Conservation (phyloP, 2,113 vertebrate genomes). For the Dolichallabes microphthalmus region DNA sequence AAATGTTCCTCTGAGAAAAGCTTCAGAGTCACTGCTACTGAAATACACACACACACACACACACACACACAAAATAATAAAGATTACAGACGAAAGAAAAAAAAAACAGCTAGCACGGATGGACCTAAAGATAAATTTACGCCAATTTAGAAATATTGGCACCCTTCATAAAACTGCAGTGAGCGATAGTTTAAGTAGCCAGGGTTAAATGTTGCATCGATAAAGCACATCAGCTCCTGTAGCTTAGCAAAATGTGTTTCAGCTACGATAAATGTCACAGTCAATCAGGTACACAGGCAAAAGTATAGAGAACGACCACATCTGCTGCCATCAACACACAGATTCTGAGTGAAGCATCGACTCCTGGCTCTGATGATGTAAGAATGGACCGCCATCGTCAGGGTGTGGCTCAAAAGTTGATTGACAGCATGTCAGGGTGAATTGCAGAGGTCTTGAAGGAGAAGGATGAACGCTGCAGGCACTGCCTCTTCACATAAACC, state of each 20-base stretch:
- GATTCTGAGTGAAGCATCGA: too few relatives aligned
- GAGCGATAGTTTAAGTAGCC: not conserved
- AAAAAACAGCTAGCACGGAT: not conserved
- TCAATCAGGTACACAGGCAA: too few relatives aligned
- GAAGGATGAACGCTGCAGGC: too few relatives aligned
- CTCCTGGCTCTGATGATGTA: too few relatives aligned
- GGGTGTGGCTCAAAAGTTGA: too few relatives aligned
- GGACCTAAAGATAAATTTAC: not conserved
- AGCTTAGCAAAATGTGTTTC: not conserved
- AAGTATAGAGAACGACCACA: too few relatives aligned
- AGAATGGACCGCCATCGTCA: too few relatives aligned
- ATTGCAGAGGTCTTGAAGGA: too few relatives aligned
- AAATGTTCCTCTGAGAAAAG: conserved; percentile 28
- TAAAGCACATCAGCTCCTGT: not conserved
- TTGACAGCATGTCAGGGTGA: too few relatives aligned
- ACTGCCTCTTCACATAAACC: too few relatives aligned
- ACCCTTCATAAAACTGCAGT: not conserved
- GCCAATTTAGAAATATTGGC: not conserved
- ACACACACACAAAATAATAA: not conserved
- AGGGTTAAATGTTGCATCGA: not conserved
- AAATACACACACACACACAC: conserved; percentile 1
- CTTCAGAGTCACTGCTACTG: conserved; percentile 1
- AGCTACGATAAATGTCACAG: not conserved
- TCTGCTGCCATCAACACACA: too few relatives aligned
- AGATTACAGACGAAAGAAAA: not conserved